Evolutionary conservation across 2,797 vertebrate genomes (phyloP).

Genomic region (Bradypus variegatus): DNA sequence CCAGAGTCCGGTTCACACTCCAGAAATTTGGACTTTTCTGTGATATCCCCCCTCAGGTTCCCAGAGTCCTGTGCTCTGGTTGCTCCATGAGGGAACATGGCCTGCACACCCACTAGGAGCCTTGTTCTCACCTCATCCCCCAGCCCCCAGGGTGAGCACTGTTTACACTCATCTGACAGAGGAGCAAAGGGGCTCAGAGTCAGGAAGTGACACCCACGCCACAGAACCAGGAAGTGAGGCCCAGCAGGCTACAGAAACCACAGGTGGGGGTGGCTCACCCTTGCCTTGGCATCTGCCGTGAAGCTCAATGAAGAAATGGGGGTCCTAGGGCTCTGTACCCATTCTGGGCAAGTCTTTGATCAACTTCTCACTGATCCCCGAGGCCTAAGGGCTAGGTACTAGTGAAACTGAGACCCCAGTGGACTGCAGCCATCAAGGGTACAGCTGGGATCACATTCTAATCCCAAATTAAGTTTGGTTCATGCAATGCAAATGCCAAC

Average conservation of each 20-base stretch:
- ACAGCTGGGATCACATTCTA: background rate
- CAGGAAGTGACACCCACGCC: constrained; percentile 10
- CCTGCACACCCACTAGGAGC: background rate
- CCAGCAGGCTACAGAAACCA: background rate
- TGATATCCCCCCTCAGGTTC: background rate
- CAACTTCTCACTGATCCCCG: background rate
- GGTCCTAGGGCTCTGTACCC: background rate
- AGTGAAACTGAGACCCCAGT: background rate
- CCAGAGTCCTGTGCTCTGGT: background rate
- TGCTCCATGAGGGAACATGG: background rate
- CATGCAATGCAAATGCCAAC: background rate
- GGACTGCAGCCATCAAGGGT: background rate
- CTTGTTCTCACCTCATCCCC: background rate
- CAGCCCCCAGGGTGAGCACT: background rate
- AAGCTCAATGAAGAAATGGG: background rate
- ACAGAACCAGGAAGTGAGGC: constrained; percentile 25
- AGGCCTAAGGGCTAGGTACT: background rate
- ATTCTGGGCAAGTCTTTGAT: background rate
- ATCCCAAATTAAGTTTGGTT: background rate
- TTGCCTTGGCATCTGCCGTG: background rate
- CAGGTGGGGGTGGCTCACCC: background rate
- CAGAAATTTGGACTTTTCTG: background rate
- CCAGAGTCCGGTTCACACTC: background rate
- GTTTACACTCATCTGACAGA: background rate
- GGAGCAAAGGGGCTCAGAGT: background rate